Evolutionary conservation across 2,113 vertebrate species (phyloP), one percentile per base, ranked within the genome.

Genomic region (Zosterops lateralis): DNA sequence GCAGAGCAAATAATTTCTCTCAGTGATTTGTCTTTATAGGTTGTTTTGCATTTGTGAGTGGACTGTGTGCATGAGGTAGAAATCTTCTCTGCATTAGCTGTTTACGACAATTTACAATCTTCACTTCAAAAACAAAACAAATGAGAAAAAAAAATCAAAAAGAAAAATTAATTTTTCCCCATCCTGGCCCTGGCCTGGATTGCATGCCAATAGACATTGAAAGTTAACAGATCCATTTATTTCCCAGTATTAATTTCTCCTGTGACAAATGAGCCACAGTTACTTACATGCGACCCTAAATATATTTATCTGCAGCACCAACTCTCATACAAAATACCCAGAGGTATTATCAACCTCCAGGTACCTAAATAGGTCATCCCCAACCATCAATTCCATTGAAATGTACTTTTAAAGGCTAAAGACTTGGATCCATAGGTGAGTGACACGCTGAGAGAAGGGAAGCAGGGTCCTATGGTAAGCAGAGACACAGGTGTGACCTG

Each of bases 271-370:
- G 58, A 92, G 17, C 1, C 1, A 47, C 64, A 71, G 31, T 54
- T 32, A 83, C 14, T 61, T 65, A 60, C 1, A 0, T 18, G 21
- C 0, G 0, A 60, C 21, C 45, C 17, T 56, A 66, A 62, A 73
- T 28, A 24, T 32, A 64, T 84, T 81, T 74, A 31, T 58, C 78
- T 66, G 22, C 16, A 12, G 16, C 53, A 64, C 32, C 48, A 78
- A 78, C 50, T 60, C 38, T 54, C 38, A 40, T 62, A 29, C 57
- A 45, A 17, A 38, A 20, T 31, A 62, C 25, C 26, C 79, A 75
- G 71, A 10, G 38, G 13, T 53, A 31, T 73, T 44, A 40, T 21
- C 36, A 86, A n/a, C 50, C 54, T 53, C 34, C 42, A 53, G 54
- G 14, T 57, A 12, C 18, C 60, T 56, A 34, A 78, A 87, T 8